Evolutionary conservation across 2,113 vertebrate genomes (phyloP).

Genomic region (Poecile atricapillus): DNA sequence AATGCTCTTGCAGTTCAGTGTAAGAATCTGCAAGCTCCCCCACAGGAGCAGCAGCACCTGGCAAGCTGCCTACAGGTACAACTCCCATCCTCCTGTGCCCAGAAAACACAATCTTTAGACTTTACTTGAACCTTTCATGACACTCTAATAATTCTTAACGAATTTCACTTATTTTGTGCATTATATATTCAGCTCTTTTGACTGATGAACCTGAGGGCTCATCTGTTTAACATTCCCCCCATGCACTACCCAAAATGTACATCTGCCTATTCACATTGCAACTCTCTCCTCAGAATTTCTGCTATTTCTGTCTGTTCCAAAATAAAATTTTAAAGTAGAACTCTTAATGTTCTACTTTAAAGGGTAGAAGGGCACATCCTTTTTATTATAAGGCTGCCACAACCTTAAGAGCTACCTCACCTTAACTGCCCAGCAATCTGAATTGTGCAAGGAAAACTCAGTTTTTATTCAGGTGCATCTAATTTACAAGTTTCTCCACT

Average conservation of each 20-base stretch:
- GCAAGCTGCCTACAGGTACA: accelerated
- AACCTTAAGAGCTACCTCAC: background rate
- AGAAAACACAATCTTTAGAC: background rate
- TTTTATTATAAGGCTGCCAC: background rate
- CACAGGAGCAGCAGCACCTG: accelerated
- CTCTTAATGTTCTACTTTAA: background rate
- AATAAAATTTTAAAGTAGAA: background rate
- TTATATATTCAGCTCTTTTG: background rate
- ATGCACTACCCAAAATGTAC: background rate
- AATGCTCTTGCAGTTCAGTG: background rate
- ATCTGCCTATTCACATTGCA: background rate
- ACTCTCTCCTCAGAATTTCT: background rate
- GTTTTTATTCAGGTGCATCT: background rate
- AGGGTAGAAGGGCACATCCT: background rate
- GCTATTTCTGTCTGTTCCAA: background rate
- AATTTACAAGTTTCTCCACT: background rate
- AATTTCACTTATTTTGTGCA: background rate
- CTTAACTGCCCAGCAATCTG: background rate
- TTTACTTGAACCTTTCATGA: background rate
- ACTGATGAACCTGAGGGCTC: background rate
- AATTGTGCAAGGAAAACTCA: background rate
- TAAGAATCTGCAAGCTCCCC: accelerated
- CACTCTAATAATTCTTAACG: background rate
- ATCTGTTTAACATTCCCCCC: background rate
- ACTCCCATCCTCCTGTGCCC: background rate